Percentiles rank a stretch among this genome's conserved stretches.
These are phyloP conservation scores for Mirza zaza DNA, from an alignment of 2,113 vertebrate species.

Conservation along the genomic window DNA sequence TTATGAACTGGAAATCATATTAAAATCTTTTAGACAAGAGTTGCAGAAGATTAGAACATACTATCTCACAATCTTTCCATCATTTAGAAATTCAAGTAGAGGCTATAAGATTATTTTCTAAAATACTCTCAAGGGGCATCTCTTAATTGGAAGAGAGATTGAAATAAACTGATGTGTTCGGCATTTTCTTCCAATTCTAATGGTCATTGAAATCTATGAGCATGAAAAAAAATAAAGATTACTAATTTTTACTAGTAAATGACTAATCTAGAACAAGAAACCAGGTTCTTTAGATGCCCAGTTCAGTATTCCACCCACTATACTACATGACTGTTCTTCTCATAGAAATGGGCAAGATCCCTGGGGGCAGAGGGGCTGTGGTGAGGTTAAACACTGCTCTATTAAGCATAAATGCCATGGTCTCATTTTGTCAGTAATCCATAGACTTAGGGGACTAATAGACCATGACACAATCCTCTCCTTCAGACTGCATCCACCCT, in stretches of 20 bases:
- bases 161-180: background rate
- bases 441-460: background rate
- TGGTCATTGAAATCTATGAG: background rate
- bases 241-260: background rate
- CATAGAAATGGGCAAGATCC: background rate
- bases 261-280: background rate
- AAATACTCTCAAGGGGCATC: background rate
- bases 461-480: background rate
- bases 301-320: background rate
- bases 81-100: background rate
- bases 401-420: background rate
- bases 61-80: background rate
- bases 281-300: background rate
- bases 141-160: background rate
- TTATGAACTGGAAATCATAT: background rate
- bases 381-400: background rate
- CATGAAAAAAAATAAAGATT: background rate
- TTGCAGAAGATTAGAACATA: background rate
- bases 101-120: background rate
- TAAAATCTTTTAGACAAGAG: background rate
- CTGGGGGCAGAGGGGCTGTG: background rate
- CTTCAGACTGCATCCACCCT: background rate
- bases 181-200: background rate
- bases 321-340: background rate
- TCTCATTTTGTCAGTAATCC: background rate